Evolutionary conservation across 2,797 vertebrate genomes (phyloP).

Genomic region (Macropodus opercularis): DNA sequence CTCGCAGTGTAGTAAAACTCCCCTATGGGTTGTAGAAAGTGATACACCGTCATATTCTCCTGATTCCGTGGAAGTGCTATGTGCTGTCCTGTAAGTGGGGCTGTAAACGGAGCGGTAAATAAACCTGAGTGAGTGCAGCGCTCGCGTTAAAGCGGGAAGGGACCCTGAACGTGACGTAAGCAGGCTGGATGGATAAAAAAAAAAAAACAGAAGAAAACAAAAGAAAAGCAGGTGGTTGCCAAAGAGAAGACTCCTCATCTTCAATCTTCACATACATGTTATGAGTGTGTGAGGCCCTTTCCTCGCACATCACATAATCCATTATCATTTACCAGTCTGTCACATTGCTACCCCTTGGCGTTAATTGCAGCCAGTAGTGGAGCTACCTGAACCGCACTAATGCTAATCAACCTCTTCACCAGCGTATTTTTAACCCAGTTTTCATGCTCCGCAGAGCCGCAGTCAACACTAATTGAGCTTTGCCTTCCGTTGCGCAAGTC

Average conservation of each 20-base stretch:
- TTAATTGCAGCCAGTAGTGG: constrained; percentile 58
- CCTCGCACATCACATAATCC: constrained; percentile 44
- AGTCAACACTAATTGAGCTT: constrained; percentile 58
- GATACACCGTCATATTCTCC: constrained; percentile 26
- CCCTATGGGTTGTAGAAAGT: constrained; percentile 40
- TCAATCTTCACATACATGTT: constrained; percentile 16
- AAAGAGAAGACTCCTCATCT: constrained; percentile 14
- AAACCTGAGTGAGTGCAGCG: constrained; percentile 22
- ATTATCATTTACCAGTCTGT: constrained; percentile 64
- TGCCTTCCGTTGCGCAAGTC: constrained; percentile 32
- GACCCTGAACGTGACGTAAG: constrained; percentile 13
- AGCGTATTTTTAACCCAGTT: constrained; percentile 66
- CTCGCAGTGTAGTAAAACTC: constrained; percentile 15
- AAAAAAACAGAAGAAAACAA: no score
- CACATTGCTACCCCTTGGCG: constrained; percentile 41
- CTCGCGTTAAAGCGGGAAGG: constrained; percentile 25
- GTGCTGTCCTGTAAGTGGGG: constrained; percentile 14
- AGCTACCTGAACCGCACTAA: constrained; percentile 55
- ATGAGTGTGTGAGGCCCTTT: constrained; percentile 5
- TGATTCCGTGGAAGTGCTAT: constrained; percentile 32
- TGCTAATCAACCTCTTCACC: constrained; percentile 51
- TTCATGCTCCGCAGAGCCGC: constrained; percentile 34
- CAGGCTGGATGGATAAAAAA: constrained; percentile 55
- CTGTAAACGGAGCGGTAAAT: constrained; percentile 41
- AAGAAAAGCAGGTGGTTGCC: no score